phyloP scores from a whole-genome alignment of 2,797 vertebrate species.

The Urosaurus nigricauda region DNA sequence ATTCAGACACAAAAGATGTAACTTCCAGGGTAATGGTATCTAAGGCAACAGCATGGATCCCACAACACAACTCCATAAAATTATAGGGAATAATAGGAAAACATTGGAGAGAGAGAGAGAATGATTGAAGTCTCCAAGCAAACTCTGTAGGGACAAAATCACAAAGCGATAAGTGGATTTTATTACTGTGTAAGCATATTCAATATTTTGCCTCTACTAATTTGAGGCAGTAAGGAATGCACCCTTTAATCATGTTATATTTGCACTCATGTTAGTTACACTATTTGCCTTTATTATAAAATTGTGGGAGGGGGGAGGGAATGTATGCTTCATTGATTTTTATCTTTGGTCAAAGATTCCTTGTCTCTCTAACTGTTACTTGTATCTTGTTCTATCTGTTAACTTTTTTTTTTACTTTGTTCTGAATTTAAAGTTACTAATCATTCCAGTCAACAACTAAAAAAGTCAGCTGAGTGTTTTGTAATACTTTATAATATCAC shows the following conservation, averaged over 20 bases:
- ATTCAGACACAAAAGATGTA: background rate
- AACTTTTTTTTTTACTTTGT: conserved; percentile 23
- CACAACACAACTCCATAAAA: background rate
- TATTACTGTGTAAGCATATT: background rate
- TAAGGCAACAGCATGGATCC: background rate
- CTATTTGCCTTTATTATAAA: background rate
- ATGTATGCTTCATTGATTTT: background rate
- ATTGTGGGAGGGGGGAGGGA: accelerated
- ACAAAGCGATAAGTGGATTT: background rate
- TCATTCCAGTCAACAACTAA: conserved; percentile 21
- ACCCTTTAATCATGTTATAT: accelerated
- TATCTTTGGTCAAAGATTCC: conserved; percentile 35
- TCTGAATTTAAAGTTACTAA: conserved; percentile 52
- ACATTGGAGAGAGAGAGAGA: background rate
- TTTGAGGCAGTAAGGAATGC: background rate
- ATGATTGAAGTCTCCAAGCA: background rate
- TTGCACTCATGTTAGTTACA: conserved; percentile 19
- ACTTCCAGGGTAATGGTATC: background rate
- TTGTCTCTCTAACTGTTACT: conserved; percentile 27
- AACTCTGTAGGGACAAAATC: background rate
- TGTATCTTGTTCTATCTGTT: conserved; percentile 4
- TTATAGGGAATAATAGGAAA: accelerated
- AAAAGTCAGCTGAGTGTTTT: background rate
- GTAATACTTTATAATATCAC: conserved; percentile 33
- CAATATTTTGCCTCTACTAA: background rate